A percentile compares a stretch with the other conserved stretches of the same genome.
Evolutionary conservation across 2,113 vertebrate genomes (phyloP).

Genomic region (Hypomesus transpacificus): DNA sequence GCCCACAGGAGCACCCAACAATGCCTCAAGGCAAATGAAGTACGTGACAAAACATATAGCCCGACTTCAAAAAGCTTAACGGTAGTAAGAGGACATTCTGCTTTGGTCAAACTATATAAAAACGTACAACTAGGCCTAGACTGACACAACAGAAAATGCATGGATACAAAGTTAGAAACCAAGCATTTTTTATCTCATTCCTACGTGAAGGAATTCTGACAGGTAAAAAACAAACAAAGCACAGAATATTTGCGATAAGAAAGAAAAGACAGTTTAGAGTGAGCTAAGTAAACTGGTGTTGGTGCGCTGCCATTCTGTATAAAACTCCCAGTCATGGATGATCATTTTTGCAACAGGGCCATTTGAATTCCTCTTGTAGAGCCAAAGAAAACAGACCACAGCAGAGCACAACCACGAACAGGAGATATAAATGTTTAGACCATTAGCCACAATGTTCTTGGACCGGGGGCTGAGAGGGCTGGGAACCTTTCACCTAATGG

Average conservation of each 20-base stretch:
- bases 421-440: constrained; percentile 6
- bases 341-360: constrained; percentile 34
- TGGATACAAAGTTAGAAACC: neutral
- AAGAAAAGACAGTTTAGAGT: constrained; percentile 35
- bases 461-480: neutral
- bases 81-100: too few species aligned
- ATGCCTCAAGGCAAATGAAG: too few species aligned
- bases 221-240: constrained; percentile 42
- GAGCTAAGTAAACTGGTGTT: constrained; percentile 51
- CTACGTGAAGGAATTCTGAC: constrained; percentile 20
- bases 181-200: constrained; percentile 15
- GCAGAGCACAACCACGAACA: constrained; percentile 19
- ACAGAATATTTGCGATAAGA: neutral
- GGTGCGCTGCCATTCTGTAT: neutral
- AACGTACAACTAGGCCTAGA: neutral
- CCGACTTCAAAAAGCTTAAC: too few species aligned
- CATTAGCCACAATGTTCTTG: neutral
- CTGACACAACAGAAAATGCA: neutral
- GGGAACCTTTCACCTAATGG: neutral
- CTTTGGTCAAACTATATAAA: too few species aligned
- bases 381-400: constrained; percentile 40
- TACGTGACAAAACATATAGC: too few species aligned
- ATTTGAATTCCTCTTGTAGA: constrained; percentile 35
- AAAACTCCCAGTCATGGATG: constrained; percentile 20
- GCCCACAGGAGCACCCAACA: too few species aligned